These are phyloP conservation scores for Zosterops hypoxanthus DNA, from an alignment of 2,113 vertebrate genomes.

Conservation along the genomic window DNA sequence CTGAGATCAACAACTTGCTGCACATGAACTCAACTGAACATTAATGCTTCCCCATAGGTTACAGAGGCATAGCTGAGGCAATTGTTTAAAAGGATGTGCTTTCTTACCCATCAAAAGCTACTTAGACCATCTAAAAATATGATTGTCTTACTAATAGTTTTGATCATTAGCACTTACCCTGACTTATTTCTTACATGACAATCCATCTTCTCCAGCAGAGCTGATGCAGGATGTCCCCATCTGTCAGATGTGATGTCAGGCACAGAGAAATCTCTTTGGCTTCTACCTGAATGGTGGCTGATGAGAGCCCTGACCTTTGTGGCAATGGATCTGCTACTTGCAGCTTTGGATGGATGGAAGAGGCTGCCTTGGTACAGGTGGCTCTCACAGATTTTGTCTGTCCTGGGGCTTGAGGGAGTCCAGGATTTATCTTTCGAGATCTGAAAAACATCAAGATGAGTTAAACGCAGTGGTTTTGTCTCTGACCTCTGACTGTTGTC, in stretches of 20 bases:
- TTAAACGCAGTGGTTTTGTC: neutral
- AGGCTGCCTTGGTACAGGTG: neutral
- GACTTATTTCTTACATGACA: neutral
- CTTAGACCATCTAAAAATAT: neutral
- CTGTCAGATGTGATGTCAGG: neutral
- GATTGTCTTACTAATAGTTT: neutral
- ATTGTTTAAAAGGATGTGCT: neutral
- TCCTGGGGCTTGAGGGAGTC: neutral
- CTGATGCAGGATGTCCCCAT: neutral
- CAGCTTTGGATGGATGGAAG: neutral
- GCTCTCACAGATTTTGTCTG: neutral
- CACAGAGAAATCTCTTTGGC: neutral
- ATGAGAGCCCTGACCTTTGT: slow-evolving; percentile 35
- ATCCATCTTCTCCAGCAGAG: neutral
- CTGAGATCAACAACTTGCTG: neutral
- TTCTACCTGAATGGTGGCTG: slow-evolving; percentile 39
- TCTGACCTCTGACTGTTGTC: neutral
- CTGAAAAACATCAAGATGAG: neutral
- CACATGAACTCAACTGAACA: neutral
- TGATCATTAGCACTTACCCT: neutral
- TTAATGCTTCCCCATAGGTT: neutral
- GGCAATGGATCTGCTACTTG: neutral
- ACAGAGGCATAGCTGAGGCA: neutral
- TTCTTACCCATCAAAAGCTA: neutral
- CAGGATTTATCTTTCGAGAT: neutral